A percentile compares a stretch with the other conserved stretches of the same genome.
Evolutionary conservation across 2,113 vertebrate species (phyloP).

Genomic region (Scytalopus superciliaris): DNA sequence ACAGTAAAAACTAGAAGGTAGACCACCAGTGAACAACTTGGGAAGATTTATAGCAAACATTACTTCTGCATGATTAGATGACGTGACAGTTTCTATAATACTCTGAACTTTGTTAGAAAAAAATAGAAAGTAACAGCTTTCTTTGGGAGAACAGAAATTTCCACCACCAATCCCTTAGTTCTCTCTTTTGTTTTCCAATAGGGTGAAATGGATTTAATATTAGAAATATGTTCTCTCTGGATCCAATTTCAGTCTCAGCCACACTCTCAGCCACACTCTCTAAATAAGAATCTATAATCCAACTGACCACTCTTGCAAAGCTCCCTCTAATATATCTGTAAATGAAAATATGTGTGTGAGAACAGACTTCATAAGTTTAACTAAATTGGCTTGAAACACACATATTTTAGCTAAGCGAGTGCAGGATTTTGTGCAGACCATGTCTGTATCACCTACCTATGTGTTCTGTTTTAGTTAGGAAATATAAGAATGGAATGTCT

Average conservation of each 20-base stretch:
- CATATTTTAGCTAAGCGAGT: constrained; percentile 50
- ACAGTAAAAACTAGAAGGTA: neutral
- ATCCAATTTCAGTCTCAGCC: neutral
- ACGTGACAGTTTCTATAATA: constrained; percentile 5
- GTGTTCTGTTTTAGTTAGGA: constrained; percentile 45
- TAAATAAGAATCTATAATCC: constrained; percentile 31
- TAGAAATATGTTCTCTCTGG: constrained; percentile 45
- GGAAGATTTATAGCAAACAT: constrained; percentile 14
- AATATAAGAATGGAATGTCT: constrained; percentile 46
- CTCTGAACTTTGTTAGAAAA: neutral
- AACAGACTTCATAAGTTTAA: constrained; percentile 7
- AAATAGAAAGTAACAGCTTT: neutral
- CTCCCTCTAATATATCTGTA: constrained; percentile 36
- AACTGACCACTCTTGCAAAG: neutral
- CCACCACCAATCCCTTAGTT: neutral
- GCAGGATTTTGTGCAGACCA: constrained; percentile 39
- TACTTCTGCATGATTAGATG: constrained; percentile 1
- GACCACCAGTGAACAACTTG: constrained; percentile 17
- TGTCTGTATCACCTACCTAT: constrained; percentile 55
- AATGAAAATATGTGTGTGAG: constrained; percentile 41
- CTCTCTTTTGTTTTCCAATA: constrained; percentile 24
- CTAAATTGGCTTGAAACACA: constrained; percentile 37
- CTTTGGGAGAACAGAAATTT: constrained; percentile 14
- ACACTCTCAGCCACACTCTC: neutral
- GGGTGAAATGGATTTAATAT: constrained; percentile 43